Percentiles rank a stretch among this genome's conserved stretches.
phyloP scores from a whole-genome alignment of 2,888 invertebrate genomes.

The Digitonthophagus gazella region DNA sequence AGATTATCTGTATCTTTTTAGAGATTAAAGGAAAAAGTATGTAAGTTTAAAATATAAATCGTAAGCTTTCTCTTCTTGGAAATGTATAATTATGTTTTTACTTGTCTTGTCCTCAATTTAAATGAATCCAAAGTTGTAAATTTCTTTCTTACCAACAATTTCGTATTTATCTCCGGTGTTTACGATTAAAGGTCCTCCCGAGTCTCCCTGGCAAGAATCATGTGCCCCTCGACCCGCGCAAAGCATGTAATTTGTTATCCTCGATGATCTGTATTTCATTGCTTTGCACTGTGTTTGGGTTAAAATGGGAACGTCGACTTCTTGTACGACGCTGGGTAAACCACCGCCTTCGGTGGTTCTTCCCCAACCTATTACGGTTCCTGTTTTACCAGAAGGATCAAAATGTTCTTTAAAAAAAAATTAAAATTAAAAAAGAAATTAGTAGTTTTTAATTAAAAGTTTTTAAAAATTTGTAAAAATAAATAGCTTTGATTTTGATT shows the following conservation, averaged over 20 bases:
- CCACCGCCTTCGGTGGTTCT: constrained; percentile 79
- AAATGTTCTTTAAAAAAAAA: constrained; percentile 47
- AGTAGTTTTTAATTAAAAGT: background rate
- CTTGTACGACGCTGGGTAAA: constrained; percentile 75
- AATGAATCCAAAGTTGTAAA: background rate
- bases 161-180: constrained; percentile 75
- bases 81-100: too few relatives aligned
- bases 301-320: constrained; percentile 81
- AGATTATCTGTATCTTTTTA: too few relatives aligned
- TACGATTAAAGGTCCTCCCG: constrained; percentile 78
- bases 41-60: too few relatives aligned
- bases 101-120: too few relatives aligned
- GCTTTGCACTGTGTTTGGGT: constrained; percentile 75
- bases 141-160: constrained; percentile 65
- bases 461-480: background rate
- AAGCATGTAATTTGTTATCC: constrained; percentile 82
- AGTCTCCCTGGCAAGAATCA: constrained; percentile 88
- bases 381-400: constrained; percentile 70
- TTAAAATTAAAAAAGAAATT: background rate
- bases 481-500: too few relatives aligned
- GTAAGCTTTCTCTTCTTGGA: too few relatives aligned
- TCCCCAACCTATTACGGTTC: constrained; percentile 85
- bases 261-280: constrained; percentile 79
- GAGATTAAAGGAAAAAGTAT: too few relatives aligned
- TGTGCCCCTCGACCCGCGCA: constrained; percentile 79